phyloP scores from a whole-genome alignment of 2,888 invertebrate species.

The Alloplasta piceator region DNA sequence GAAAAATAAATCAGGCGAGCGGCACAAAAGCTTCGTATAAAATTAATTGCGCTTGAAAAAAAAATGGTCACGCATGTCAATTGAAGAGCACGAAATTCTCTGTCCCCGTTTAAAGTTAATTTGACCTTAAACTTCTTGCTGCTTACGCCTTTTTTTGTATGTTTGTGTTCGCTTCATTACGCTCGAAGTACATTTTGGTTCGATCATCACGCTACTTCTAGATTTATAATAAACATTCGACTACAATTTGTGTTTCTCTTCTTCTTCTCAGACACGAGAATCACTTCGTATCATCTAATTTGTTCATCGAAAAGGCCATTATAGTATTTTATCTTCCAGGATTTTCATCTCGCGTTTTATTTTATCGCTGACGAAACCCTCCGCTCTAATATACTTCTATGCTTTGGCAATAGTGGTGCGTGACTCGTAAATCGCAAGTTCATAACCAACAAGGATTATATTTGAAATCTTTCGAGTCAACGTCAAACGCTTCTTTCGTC shows the following conservation, averaged over 20 bases:
- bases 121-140: slow-evolving; percentile 5
- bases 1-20: slow-evolving; percentile 28
- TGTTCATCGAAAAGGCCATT: slow-evolving; percentile 59
- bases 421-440: slow-evolving; percentile 32
- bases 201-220: slow-evolving; percentile 56
- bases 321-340: slow-evolving; percentile 41
- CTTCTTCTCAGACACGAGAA: slow-evolving; percentile 37
- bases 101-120: slow-evolving; percentile 12
- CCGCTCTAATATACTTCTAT: slow-evolving; percentile 47
- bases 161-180: slow-evolving; percentile 1
- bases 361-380: neutral
- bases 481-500: slow-evolving; percentile 2
- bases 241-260: slow-evolving; percentile 33
- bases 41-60: slow-evolving; percentile 37
- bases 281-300: slow-evolving; percentile 30
- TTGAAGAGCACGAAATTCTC: neutral
- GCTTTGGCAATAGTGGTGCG: slow-evolving; percentile 69
- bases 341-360: slow-evolving; percentile 24
- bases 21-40: slow-evolving; percentile 58
- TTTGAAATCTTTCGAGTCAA: slow-evolving; percentile 11
- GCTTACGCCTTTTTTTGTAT: neutral
- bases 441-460: slow-evolving; percentile 24
- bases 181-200: slow-evolving; percentile 52
- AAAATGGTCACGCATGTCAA: slow-evolving; percentile 20
- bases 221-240: slow-evolving; percentile 48